These are phyloP conservation scores for Rotaria magnacalcarata DNA, from an alignment of 2,888 invertebrate genomes.

Conservation along the genomic window DNA sequence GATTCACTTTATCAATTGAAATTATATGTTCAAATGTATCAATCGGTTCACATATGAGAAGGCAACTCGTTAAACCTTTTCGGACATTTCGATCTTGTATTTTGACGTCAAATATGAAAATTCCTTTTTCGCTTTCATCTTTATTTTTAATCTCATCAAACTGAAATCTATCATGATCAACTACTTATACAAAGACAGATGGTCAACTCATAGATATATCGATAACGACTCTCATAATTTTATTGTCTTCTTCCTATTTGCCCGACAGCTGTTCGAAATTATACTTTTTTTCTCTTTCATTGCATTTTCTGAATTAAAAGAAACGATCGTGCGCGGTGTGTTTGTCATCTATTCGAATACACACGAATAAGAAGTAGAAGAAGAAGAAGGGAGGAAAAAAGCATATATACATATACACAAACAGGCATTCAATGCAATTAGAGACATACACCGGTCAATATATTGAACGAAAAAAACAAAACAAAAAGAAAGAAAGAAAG, in stretches of 20 bases:
- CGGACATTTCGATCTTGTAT: not conserved
- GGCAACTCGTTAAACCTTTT: not conserved
- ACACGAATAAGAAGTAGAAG: not conserved
- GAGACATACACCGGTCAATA: not conserved
- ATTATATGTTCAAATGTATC: too few species aligned
- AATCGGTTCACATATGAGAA: too few species aligned
- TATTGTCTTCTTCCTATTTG: not conserved
- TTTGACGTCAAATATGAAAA: too few species aligned
- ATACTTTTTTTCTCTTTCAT: not conserved
- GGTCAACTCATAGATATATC: conserved; percentile 5
- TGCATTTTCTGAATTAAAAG: not conserved
- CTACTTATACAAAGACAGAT: not conserved
- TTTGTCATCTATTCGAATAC: not conserved
- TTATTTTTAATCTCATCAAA: not conserved
- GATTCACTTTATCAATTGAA: too few species aligned
- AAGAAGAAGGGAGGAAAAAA: not conserved
- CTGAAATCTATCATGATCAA: not conserved
- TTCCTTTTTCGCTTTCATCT: not conserved
- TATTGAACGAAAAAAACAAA: not conserved
- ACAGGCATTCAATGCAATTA: not conserved
- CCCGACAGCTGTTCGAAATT: not conserved
- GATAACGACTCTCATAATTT: not conserved
- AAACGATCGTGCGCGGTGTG: not conserved
- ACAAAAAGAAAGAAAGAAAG: not conserved
- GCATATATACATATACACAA: not conserved